Conservation (phyloP, 2,113 vertebrate genomes). For the Lampris megalopsis region DNA sequence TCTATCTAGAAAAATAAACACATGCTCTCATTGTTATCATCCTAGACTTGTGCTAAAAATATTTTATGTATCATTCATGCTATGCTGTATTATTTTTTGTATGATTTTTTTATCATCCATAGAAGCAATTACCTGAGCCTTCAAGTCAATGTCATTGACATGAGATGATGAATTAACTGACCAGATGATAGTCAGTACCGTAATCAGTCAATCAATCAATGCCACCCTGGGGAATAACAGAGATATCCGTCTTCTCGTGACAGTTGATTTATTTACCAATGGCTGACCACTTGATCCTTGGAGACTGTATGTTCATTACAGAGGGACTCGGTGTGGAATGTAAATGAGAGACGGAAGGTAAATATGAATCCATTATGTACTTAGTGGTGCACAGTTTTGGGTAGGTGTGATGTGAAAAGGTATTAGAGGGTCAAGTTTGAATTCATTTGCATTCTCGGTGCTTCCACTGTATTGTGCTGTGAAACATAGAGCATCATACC, state of each 20-base stretch:
- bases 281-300: slow-evolving; percentile 36
- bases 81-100: not conserved
- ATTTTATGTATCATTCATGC: not conserved
- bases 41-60: not conserved
- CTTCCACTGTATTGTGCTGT: too few relatives aligned
- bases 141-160: slow-evolving; percentile 31
- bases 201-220: slow-evolving; percentile 59
- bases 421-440: too few relatives aligned
- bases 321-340: slow-evolving; percentile 12
- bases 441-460: too few relatives aligned
- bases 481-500: too few relatives aligned
- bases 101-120: slow-evolving; percentile 15
- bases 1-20: slow-evolving; percentile 16
- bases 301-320: slow-evolving; percentile 29
- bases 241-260: slow-evolving; percentile 45
- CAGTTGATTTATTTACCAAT: slow-evolving; percentile 56
- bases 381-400: too few relatives aligned
- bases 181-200: slow-evolving; percentile 42
- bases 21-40: slow-evolving; percentile 23
- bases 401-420: too few relatives aligned
- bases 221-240: slow-evolving; percentile 26
- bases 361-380: too few relatives aligned
- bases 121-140: slow-evolving; percentile 40
- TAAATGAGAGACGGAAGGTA: slow-evolving; percentile 1
- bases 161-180: slow-evolving; percentile 56